phyloP scores from a whole-genome alignment of 2,113 vertebrate genomes.

The Chrysemys picta region DNA sequence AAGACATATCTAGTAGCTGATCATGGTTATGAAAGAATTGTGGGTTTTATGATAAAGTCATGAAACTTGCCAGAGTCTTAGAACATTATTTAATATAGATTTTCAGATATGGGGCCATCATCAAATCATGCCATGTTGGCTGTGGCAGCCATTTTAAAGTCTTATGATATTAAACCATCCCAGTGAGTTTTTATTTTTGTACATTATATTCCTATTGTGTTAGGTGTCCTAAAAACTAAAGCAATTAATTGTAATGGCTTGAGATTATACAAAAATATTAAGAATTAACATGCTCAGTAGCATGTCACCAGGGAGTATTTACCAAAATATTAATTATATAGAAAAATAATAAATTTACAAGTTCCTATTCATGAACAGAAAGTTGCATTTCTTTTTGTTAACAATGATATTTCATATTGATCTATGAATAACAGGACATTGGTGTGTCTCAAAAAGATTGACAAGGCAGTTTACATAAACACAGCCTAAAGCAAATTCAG shows the following conservation, averaged over 20 bases:
- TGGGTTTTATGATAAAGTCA: neutral
- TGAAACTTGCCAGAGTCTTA: neutral
- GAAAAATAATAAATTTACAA: neutral
- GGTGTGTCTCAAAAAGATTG: too few species aligned
- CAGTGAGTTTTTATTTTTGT: neutral
- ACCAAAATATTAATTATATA: neutral
- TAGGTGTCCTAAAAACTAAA: neutral
- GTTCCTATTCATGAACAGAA: neutral
- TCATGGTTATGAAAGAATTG: neutral
- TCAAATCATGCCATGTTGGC: neutral
- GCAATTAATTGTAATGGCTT: neutral
- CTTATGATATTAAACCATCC: neutral
- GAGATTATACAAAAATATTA: neutral
- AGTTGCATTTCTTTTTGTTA: neutral
- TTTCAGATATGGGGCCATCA: neutral
- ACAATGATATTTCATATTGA: neutral
- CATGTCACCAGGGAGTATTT: neutral
- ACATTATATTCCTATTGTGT: neutral
- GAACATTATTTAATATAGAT: neutral
- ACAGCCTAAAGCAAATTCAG: neutral
- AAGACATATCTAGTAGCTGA: neutral
- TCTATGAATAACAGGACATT: neutral
- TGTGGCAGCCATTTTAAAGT: neutral
- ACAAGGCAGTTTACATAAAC: neutral
- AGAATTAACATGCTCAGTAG: neutral